phyloP scores from a whole-genome alignment of 2,888 invertebrate species.

The Monopis laevigella region DNA sequence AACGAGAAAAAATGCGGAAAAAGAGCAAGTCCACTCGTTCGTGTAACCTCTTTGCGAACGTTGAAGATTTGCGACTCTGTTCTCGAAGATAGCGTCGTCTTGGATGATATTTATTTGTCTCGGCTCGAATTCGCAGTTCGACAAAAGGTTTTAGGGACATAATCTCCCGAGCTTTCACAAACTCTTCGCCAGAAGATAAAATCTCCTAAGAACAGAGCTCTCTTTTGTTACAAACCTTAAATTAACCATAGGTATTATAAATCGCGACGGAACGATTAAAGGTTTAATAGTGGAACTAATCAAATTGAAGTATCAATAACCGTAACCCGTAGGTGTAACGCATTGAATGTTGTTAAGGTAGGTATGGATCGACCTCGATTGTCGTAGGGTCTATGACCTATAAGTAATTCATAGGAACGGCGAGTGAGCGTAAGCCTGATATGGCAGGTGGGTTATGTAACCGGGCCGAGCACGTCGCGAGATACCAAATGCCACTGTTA shows the following conservation, averaged over 20 bases:
- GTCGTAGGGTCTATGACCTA: constrained; percentile 60
- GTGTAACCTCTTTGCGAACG: constrained; percentile 25
- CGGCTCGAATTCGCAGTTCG: not conserved
- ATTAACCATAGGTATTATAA: not conserved
- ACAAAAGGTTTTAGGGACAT: not conserved
- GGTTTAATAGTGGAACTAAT: no score
- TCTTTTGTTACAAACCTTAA: not conserved
- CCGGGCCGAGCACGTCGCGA: constrained; percentile 31
- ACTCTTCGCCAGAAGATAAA: not conserved
- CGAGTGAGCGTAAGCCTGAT: constrained; percentile 59
- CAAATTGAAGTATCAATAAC: no score
- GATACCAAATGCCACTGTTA: constrained; percentile 47
- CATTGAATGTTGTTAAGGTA: constrained; percentile 7
- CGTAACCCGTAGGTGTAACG: constrained; percentile 1
- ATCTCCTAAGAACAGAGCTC: not conserved
- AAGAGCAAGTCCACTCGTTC: constrained; percentile 19
- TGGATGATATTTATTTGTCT: constrained; percentile 33
- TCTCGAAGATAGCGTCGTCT: constrained; percentile 27
- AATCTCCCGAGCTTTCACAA: not conserved
- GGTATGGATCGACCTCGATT: constrained; percentile 28
- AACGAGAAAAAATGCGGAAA: constrained; percentile 31
- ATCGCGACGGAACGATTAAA: not conserved
- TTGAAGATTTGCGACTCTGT: constrained; percentile 33
- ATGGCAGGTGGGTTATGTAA: constrained; percentile 67
- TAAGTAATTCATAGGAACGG: constrained; percentile 64